Evolutionary conservation across 64 coral and sea anemone species (phyloP), one percentile per base, ranked within the genome.

Genomic region (Exaiptasia diaphana): DNA sequence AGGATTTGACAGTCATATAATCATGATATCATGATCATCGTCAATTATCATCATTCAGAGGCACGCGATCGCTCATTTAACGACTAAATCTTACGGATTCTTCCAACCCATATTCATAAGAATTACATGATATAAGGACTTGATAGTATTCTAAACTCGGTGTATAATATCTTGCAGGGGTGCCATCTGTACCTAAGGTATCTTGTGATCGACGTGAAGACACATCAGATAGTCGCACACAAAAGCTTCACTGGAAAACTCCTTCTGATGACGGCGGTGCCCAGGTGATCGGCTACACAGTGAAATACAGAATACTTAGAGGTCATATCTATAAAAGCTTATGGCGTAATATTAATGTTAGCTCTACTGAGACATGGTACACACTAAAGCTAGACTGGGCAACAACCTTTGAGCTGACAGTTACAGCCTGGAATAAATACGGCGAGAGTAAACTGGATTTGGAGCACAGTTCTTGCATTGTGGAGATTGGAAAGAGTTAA

Each of bases 341-440:
- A 4, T 73, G 69, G 69, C 28, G n/a, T 5, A 41, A 41, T 44
- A 25, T 15, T 20, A 73, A 73, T 32, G 43, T 73, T 8, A 73
- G 13, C 39, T 12, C 27, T 11, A 44, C 69, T 41, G 44, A 11
- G 28, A 73, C 69, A 11, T 73, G 69, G 69, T 23, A 73, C 41
- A 41, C 39, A 40, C 44, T 73, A 17, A 44, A 22, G 1, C 69
- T 73, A 4, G 13, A 73, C 11, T 73, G 69, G 69, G 29, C 39
- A 4, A 44, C 38, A 15, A 49, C 43, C 4, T 73, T 44, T 21
- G 69, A 73, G 69, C 23, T 73, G 7, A 73, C 36, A 29, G 69
- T 73, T 17, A 73, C 69, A 20, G 69, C 69, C 13, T 73, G 69
- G 69, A 73, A 73, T 30, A 73, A 37, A 4, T 73, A 73, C 39